These are phyloP conservation scores for Leucophora obtusa DNA, from an alignment of 2,888 invertebrate species.

Conservation along the genomic window DNA sequence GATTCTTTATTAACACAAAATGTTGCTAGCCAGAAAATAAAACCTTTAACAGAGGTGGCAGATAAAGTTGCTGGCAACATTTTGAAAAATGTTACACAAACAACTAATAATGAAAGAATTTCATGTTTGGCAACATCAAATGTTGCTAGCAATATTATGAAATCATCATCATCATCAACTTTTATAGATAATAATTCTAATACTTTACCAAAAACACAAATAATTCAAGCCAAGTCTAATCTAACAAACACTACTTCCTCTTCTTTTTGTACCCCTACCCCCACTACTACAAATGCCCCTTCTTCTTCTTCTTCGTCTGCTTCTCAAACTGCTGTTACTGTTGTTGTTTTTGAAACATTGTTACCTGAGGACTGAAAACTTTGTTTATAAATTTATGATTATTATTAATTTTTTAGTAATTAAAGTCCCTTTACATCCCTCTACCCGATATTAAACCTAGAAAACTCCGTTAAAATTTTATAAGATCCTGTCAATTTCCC, in stretches of 20 bases:
- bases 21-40: neutral
- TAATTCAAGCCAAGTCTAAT: neutral
- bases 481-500: constrained; percentile 4
- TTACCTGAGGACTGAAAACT: constrained; percentile 79
- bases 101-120: neutral
- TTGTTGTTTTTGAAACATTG: constrained; percentile 80
- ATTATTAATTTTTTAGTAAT: constrained; percentile 22
- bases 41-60: too few species aligned
- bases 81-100: neutral
- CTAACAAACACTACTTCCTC: constrained; percentile 25
- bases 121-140: constrained; percentile 44
- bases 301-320: constrained; percentile 47
- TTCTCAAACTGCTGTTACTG: constrained; percentile 75
- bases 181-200: constrained; percentile 13
- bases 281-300: neutral
- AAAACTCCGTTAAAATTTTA: neutral
- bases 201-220: neutral
- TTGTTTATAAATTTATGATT: constrained; percentile 60
- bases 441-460: neutral
- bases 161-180: neutral
- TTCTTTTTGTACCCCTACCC: constrained; percentile 50
- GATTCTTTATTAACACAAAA: neutral
- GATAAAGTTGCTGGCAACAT: neutral
- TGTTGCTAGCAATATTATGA: constrained; percentile 39
- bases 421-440: neutral